Base-by-base conservation (phyloP, 2,797 vertebrate genomes). In the Anas acuta region DNA sequence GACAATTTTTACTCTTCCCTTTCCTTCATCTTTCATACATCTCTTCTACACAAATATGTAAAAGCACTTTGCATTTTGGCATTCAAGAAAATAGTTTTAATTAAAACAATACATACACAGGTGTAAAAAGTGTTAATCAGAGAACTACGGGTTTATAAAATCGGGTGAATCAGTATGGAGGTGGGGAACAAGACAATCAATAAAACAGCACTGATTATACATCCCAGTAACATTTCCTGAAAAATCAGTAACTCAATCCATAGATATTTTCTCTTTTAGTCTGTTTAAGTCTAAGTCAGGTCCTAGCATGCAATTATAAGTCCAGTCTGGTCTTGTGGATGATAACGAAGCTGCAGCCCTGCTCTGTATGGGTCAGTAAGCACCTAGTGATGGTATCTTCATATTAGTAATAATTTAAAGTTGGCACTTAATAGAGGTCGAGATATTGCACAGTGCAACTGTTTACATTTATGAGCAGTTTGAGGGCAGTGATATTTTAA, bases 401-500 rank as follows among this genome's bases (percentile, higher is more conserved):
- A 62, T 20, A 16, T 66, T 51, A 89, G 17, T 25, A 72, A 80
- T 49, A 87, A 95, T 91, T 92, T 79, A 75, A 73, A 75, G 8
- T 35, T 92, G 25, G 5, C 58, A 81, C 26, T 91, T 95, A 83
- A 80, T 37, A 65, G 62, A 82, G 45, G 54, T 35, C 86, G 58
- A 91, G 61, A 47, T 76, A 87, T 30, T 88, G 39, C 10, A 73
- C n/a, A 45, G 37, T 58, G 13, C 10, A 85, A 51, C 17, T 95
- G 16, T 93, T 97, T 93, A 87, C 26, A 89, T 67, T 93, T 90
- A 75, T 67, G 25, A 96, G 58, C 60, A 89, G 41, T 76, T 92
- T 70, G 58, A 43, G 32, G 90, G n/a, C 26, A 91, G 45, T 67
- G 30, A 25, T 90, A 90, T 84, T 96, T 96, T 94, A 96, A 95